Evolutionary conservation across 2,888 invertebrate species (phyloP), one percentile per base, ranked within the genome.

Genomic region (Thera obeliscata): DNA sequence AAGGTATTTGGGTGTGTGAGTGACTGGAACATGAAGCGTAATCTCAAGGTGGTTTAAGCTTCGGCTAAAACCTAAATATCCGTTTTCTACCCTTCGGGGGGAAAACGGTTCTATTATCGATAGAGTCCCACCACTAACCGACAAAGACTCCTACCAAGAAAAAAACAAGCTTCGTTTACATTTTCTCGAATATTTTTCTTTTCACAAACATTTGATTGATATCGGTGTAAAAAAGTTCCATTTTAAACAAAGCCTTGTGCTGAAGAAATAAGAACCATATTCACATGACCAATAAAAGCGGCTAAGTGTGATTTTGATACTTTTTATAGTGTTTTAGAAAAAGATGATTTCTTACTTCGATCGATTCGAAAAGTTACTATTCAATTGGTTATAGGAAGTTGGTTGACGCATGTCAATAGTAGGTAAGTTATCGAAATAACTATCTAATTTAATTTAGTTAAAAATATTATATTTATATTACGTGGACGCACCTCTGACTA

Each of bases 141-240:
- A 76, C 74, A 75, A 78, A 82, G 77, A 79, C 80, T 82, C 70
- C 73, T 70, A 69, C 71, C 49, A 64, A 64, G 67, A 72, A 74
- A 68, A 67, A 69, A 57, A 64, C 67, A 46, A 68, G 50, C 54
- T 56, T 66, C 65, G 69, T 76, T 73, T 74, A 71, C 70, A 56
- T 64, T 66, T 68, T 36, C 61, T 63, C 11, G 56, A 71, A 71
- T 68, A 73, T 72, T 74, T 69, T 66, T 66, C 52, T 68, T 72
- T 76, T 74, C 67, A 49, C 71, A 72, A 72, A 74, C 74, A 72
- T 12, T 61, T 41, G 0, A 2, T 0, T 59, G 35, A 57, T 61
- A 61, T 61, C 52, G 60, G 12, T 56, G 9, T 7, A 3, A 22
- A 8, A 60, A 4, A 7, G 12, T 41, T 7, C 41, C 11, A 12